phyloP scores from a whole-genome alignment of 1,140 invertebrate genomes.

The Drosophila mojavensis region DNA sequence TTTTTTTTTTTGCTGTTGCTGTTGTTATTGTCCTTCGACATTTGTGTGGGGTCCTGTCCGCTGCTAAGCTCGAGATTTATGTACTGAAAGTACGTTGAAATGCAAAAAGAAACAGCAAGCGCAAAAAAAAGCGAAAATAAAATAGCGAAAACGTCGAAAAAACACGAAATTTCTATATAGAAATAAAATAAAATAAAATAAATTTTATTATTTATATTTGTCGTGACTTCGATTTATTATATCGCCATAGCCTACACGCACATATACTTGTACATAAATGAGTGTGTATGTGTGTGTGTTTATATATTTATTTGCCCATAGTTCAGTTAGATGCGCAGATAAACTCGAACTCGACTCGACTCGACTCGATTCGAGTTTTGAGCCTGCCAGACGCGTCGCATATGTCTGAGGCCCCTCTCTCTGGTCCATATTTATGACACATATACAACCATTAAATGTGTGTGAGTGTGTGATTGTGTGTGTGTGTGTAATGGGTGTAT shows the following conservation, averaged over 20 bases:
- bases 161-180: slow-evolving; percentile 40
- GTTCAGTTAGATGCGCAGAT: slow-evolving; percentile 50
- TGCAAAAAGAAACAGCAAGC: slow-evolving; percentile 45
- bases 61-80: slow-evolving; percentile 76
- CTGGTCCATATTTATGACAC: slow-evolving; percentile 38
- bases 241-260: slow-evolving; percentile 37
- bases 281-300: slow-evolving; percentile 1
- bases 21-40: slow-evolving; percentile 15
- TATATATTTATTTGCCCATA: slow-evolving; percentile 12
- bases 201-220: slow-evolving; percentile 82
- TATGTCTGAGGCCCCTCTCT: slow-evolving; percentile 29
- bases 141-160: not conserved
- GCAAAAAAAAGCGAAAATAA: slow-evolving; percentile 3
- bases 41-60: slow-evolving; percentile 49
- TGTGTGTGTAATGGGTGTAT: slow-evolving; percentile 31
- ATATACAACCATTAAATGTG: slow-evolving; percentile 18
- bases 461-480: slow-evolving; percentile 13
- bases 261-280: not conserved
- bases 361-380: slow-evolving; percentile 8
- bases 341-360: slow-evolving; percentile 17
- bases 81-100: slow-evolving; percentile 76
- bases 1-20: slow-evolving; percentile 31
- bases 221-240: slow-evolving; percentile 80
- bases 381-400: slow-evolving; percentile 40
- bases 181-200: slow-evolving; percentile 80